Base-by-base conservation (phyloP, 1,140 invertebrate species). In the Anastrepha obliqua region DNA sequence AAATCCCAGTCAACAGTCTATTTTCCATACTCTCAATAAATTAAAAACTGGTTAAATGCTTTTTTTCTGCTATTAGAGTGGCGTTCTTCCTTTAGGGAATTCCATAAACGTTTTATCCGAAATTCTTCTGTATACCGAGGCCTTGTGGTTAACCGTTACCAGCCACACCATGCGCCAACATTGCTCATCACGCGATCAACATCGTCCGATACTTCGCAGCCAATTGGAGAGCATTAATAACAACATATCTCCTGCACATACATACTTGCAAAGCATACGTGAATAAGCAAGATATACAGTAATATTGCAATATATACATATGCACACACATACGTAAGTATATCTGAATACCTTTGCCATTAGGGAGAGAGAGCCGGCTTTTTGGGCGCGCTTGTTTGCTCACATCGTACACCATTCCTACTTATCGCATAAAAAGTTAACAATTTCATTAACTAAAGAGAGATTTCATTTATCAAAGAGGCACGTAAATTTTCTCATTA, bases 161-260 rank as follows among this genome's bases (percentile, higher is more conserved):
- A 42, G 39, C 29, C 29, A 29, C 13, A 29, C 29, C 29, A 42
- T n/a, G n/a, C 9, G 65, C 7, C 9, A 67, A 29, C 20, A 29
- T 67, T 47, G n/a, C 74, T 9, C 51, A 59, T 85, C 78, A 85
- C 55, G 78, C 78, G 78, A 85, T 85, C 78, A 59, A n/a, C 11
- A 55, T 85, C 78, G 78, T 15, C 78, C 55, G 44, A 85, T 85
- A 55, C 3, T 55, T 17, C 8, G 11, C 13, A 59, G 78, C 78
- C 78, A 85, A 85, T 85, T 85, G 78, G 78, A 51, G 78, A 85
- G 13, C 42, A 4, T 29, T 85, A 29, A 8, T 15, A 39, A 20
- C 47, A 51, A 1, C 65, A 67, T 2, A 7, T 67, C 65, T 3
- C 9, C 29, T 64, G 17, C 17, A 67, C 65, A 39, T 39, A 39